Evolutionary conservation across 2,888 invertebrate species (phyloP), one percentile per base, ranked within the genome.

Genomic region (Drosophila austrosaltans): DNA sequence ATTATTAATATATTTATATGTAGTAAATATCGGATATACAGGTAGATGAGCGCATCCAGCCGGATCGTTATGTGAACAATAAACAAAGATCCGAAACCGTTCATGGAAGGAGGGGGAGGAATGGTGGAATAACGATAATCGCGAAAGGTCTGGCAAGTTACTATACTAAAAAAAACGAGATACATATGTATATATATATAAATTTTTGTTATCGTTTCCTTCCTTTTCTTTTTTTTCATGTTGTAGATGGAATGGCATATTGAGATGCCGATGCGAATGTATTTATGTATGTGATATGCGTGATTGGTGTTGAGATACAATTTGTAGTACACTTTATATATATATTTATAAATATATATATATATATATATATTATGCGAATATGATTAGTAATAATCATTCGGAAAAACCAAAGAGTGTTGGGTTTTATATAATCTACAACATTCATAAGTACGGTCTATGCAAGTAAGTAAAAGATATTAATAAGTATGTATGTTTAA

Each of bases 91-190:
- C 73, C 83, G 86, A 76, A 82, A 85, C 86, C 86, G 63, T 72
- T 85, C 67, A 58, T 72, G 72, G 36, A 53, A 54, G 48, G 10
- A 8, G 4, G 8, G 68, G 72, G 28, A 44, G 61, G 60, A 16
- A 16, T 16, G 30, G 6, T 4, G 30, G 28, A 28, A 3, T 72
- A 60, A 72, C 67, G 79, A 82, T 48, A 71, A 74, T 62, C 72
- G 69, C 69, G 73, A 73, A 59, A 70, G 78, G 79, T 82, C 82
- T 90, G 90, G 90, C 90, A 90, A 90, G 90, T 86, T 85, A 82
- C 48, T 48, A 48, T 25, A 57, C 57, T 57, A 82, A 86, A 83
- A 86, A 88, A 87, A 90, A 90, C 89, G 82, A 81, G 80, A 81
- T 76, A 79, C 82, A 75, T 81, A 73, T 83, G 68, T 72, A 63